A percentile compares a stretch with the other conserved stretches of the same genome.
These are phyloP conservation scores for Pachypsylla venusta DNA, from an alignment of 1,140 invertebrate genomes.

Conservation along the genomic window DNA sequence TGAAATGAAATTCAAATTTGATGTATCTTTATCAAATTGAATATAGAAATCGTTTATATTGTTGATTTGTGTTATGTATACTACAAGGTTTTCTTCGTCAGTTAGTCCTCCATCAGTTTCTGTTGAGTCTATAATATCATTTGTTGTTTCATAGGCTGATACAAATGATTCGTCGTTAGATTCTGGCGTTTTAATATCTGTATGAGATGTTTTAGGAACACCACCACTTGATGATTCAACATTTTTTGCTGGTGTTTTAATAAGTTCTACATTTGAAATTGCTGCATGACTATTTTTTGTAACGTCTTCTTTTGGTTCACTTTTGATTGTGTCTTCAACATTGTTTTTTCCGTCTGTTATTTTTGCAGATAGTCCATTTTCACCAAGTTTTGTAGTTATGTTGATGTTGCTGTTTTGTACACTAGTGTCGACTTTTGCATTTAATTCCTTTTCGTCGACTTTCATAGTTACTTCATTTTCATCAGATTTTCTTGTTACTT, in stretches of 20 bases:
- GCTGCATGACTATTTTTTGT: not conserved
- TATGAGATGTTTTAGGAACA: too few species aligned
- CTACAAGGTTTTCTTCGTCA: not conserved
- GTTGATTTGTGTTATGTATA: not conserved
- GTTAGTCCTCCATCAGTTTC: not conserved
- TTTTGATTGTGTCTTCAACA: not conserved
- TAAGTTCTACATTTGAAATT: not conserved
- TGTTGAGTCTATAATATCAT: not conserved
- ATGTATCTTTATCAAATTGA: not conserved
- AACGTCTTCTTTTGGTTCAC: not conserved
- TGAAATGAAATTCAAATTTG: not conserved
- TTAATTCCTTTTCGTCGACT: not conserved
- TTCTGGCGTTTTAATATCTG: not conserved
- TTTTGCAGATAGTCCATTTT: not conserved
- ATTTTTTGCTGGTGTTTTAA: too few species aligned
- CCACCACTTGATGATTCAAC: too few species aligned
- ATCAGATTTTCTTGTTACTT: too few species aligned
- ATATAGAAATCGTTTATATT: not conserved
- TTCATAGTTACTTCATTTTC: not conserved
- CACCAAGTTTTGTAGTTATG: not conserved
- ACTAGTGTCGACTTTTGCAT: not conserved
- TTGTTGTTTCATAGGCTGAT: not conserved
- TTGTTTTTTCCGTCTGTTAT: not conserved
- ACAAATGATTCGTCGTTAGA: not conserved
- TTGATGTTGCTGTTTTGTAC: not conserved